Evolutionary conservation across 1,140 invertebrate genomes (phyloP).

Genomic region (Acromyrmex echinatior): DNA sequence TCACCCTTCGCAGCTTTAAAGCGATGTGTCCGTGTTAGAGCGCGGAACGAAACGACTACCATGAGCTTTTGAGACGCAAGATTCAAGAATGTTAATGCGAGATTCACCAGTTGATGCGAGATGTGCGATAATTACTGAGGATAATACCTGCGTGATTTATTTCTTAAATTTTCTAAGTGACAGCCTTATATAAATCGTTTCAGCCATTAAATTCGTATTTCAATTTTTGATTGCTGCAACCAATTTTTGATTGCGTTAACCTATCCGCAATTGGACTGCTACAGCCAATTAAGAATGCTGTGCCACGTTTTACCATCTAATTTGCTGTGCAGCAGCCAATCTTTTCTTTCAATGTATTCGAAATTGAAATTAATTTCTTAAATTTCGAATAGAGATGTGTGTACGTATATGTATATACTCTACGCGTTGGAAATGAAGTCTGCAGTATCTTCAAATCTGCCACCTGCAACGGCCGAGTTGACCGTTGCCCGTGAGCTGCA

Average conservation of each 20-base stretch:
- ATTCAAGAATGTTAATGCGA: constrained; percentile 23
- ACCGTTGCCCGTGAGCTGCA: constrained; percentile 49
- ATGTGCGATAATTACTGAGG: background rate
- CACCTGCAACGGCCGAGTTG: constrained; percentile 28
- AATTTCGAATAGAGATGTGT: background rate
- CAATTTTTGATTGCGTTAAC: too few species aligned
- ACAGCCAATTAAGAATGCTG: too few species aligned
- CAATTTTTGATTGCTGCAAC: too few species aligned
- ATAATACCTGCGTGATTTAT: constrained; percentile 22
- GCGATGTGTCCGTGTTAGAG: constrained; percentile 82
- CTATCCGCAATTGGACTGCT: too few species aligned
- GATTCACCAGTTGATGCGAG: background rate
- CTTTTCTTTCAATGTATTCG: too few species aligned
- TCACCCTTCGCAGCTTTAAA: constrained; percentile 82
- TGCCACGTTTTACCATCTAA: too few species aligned
- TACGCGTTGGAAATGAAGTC: background rate
- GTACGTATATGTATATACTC: background rate
- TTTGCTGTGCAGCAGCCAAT: too few species aligned
- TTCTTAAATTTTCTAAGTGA: background rate
- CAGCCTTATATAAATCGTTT: background rate
- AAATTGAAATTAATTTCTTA: too few species aligned
- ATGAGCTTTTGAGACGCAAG: constrained; percentile 25
- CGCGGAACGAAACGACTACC: constrained; percentile 31
- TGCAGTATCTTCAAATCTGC: constrained; percentile 7
- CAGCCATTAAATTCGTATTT: background rate